Evolutionary conservation across 2,888 invertebrate genomes (phyloP).

Genomic region (Caenorhabditis sp.): DNA sequence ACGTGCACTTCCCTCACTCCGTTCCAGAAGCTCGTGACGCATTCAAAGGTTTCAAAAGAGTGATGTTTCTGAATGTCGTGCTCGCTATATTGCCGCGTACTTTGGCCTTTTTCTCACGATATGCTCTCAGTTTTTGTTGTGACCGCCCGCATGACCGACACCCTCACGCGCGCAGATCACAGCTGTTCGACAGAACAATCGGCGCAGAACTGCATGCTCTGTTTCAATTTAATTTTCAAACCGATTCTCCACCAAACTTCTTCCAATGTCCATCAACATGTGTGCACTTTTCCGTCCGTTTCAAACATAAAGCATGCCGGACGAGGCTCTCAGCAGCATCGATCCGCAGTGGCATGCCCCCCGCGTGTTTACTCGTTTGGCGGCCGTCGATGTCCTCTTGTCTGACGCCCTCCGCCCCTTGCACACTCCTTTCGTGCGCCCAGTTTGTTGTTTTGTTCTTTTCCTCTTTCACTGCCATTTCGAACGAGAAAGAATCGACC

Average conservation of each 20-base stretch:
- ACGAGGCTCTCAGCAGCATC: too few relatives aligned
- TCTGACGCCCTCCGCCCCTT: conserved; percentile 13
- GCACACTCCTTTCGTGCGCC: background rate
- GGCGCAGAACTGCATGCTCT: too few relatives aligned
- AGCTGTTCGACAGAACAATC: conserved; percentile 14
- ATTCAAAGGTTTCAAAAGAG: conserved; percentile 35
- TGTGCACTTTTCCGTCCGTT: background rate
- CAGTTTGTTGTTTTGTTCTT: conserved; percentile 34
- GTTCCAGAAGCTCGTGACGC: conserved; percentile 23
- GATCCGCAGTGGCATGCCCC: conserved; percentile 12
- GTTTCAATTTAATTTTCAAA: too few relatives aligned
- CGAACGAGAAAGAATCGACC: conserved; percentile 8
- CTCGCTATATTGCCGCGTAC: background rate
- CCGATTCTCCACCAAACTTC: too few relatives aligned
- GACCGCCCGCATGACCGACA: conserved; percentile 37
- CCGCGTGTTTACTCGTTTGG: conserved; percentile 48
- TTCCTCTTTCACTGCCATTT: conserved; percentile 1
- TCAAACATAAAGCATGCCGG: background rate
- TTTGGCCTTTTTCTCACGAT: conserved; percentile 10
- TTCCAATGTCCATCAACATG: background rate
- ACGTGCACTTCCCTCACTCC: conserved; percentile 19
- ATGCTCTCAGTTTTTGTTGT: conserved; percentile 34
- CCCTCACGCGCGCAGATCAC: conserved; percentile 2
- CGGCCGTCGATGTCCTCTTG: conserved; percentile 16
- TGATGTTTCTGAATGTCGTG: too few relatives aligned